Evolutionary conservation across 2,797 vertebrate genomes (phyloP).

Genomic region (Pachyuromys duprasi): DNA sequence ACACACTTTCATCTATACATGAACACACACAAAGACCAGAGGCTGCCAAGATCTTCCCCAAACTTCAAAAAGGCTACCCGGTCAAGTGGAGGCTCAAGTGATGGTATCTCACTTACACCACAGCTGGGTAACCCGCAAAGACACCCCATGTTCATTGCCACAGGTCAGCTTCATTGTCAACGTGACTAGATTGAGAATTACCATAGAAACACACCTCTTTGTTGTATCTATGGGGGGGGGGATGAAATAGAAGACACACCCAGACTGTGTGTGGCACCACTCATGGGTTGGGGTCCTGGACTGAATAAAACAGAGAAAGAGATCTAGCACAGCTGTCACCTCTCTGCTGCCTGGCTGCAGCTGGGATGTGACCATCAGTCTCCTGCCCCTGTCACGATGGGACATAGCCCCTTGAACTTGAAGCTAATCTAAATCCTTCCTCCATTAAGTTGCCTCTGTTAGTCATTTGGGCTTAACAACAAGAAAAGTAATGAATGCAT

Average conservation of each 20-base stretch:
- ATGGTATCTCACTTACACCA: background rate
- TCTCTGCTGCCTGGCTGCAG: background rate
- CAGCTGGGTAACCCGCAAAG: background rate
- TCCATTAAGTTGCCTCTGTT: background rate
- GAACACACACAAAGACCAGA: background rate
- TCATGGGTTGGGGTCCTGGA: background rate
- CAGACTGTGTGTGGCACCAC: background rate
- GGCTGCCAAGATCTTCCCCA: background rate
- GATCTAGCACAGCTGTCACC: background rate
- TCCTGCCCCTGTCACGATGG: background rate
- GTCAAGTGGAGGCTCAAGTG: background rate
- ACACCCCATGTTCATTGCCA: too few species aligned
- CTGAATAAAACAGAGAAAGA: background rate
- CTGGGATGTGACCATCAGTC: background rate
- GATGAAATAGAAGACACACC: background rate
- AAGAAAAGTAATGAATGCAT: background rate
- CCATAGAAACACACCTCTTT: background rate
- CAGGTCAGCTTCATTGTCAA: background rate
- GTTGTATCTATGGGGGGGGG: background rate
- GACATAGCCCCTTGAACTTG: too few species aligned
- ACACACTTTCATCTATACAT: background rate
- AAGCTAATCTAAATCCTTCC: background rate
- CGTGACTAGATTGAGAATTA: background rate
- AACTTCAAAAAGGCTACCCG: background rate
- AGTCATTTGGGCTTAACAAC: background rate